Evolutionary conservation across 2,888 invertebrate species (phyloP).

Genomic region (Pristionchus exspectatus): DNA sequence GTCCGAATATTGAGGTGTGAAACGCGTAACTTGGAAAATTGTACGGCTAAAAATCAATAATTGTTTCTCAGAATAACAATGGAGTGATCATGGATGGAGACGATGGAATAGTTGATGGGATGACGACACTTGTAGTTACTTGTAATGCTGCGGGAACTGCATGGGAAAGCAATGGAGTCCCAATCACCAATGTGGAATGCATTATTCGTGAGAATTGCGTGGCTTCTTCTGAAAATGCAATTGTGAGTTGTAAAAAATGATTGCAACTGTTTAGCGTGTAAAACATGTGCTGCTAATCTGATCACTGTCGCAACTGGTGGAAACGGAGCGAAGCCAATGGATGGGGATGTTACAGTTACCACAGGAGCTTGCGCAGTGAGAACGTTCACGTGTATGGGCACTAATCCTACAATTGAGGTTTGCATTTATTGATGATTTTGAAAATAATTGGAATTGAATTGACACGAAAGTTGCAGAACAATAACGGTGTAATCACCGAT

Average conservation of each 20-base stretch:
- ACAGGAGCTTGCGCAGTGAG: background rate
- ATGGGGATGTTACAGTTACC: background rate
- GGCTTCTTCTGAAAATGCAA: no score
- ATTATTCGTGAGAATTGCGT: no score
- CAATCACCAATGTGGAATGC: background rate
- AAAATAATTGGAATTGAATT: no score
- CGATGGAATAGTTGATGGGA: background rate
- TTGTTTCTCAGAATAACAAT: background rate
- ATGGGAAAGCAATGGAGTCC: background rate
- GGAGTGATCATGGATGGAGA: background rate
- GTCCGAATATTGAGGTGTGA: background rate
- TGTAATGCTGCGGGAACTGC: background rate
- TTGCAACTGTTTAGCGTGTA: background rate
- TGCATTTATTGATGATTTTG: no score
- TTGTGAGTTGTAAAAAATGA: no score
- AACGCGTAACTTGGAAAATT: background rate
- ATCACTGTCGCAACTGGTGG: background rate
- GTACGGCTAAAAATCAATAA: background rate
- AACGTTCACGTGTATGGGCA: background rate
- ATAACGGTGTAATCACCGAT: background rate
- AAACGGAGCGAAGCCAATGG: constrained; percentile 3
- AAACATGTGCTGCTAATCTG: background rate
- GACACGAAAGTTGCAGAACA: no score
- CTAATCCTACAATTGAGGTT: background rate
- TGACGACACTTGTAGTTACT: background rate